phyloP scores from a whole-genome alignment of 1,140 invertebrate genomes.

The Neodiprion fabricii region DNA sequence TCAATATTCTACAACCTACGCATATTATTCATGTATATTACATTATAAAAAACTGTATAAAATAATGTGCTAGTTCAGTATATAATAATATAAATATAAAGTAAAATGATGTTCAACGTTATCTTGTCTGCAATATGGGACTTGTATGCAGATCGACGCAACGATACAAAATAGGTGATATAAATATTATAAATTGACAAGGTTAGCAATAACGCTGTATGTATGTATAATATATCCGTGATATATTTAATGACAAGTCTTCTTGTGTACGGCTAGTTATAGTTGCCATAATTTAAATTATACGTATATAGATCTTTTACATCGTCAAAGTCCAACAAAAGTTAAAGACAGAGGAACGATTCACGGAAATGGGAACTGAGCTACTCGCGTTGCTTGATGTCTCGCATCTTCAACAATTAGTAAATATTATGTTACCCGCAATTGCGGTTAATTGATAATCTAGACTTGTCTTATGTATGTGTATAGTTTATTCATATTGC shows the following conservation, averaged over 20 bases:
- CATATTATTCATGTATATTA: background rate
- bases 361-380: too few species aligned
- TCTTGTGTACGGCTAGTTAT: background rate
- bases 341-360: too few species aligned
- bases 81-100: background rate
- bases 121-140: background rate
- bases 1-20: background rate
- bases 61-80: background rate
- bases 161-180: constrained; percentile 7
- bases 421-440: too few species aligned
- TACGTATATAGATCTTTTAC: too few species aligned
- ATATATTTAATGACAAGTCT: background rate
- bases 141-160: background rate
- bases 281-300: too few species aligned
- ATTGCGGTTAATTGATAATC: too few species aligned
- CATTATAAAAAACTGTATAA: constrained; percentile 8
- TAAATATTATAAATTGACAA: background rate
- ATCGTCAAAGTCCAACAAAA: too few species aligned
- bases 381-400: too few species aligned
- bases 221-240: background rate
- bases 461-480: too few species aligned
- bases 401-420: too few species aligned
- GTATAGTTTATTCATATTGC: too few species aligned
- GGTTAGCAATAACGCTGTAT: background rate
- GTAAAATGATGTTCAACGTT: background rate